Evolutionary conservation across 2,888 invertebrate genomes (phyloP).

Genomic region (Dyspetes luteomarginatus): DNA sequence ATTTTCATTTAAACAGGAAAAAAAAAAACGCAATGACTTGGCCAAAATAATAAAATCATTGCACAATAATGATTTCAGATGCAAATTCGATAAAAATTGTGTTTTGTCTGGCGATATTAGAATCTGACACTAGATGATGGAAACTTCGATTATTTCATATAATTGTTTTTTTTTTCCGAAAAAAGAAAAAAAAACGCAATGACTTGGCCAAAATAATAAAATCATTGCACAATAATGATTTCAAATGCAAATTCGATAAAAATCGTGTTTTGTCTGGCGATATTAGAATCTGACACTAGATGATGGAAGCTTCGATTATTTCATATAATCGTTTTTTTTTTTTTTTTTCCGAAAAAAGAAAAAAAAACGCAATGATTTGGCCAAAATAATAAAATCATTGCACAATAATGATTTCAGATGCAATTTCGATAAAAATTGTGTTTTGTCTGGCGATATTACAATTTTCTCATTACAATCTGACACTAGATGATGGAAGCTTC

Average conservation of each 20-base stretch:
- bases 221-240: conserved; percentile 69
- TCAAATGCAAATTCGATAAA: conserved; percentile 30
- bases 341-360: no score
- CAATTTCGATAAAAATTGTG: conserved; percentile 31
- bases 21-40: no score
- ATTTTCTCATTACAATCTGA: conserved; percentile 23
- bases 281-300: conserved; percentile 46
- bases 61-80: conserved; percentile 68
- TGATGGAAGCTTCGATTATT: conserved; percentile 52
- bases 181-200: no score
- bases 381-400: conserved; percentile 67
- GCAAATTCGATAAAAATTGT: conserved; percentile 39
- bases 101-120: no score
- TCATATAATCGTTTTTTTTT: no score
- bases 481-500: conserved; percentile 56
- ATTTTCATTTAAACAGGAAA: no score
- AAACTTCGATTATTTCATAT: conserved; percentile 54
- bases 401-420: conserved; percentile 57
- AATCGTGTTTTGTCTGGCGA: no score
- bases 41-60: conserved; percentile 66
- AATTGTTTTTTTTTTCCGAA: no score
- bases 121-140: conserved; percentile 47
- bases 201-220: no score
- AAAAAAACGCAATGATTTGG: no score
- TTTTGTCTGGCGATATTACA: conserved; percentile 2